Percentiles rank a stretch among this genome's conserved stretches.
Evolutionary conservation across 2,797 vertebrate species (phyloP).

Genomic region (Rousettus madagascariensis): DNA sequence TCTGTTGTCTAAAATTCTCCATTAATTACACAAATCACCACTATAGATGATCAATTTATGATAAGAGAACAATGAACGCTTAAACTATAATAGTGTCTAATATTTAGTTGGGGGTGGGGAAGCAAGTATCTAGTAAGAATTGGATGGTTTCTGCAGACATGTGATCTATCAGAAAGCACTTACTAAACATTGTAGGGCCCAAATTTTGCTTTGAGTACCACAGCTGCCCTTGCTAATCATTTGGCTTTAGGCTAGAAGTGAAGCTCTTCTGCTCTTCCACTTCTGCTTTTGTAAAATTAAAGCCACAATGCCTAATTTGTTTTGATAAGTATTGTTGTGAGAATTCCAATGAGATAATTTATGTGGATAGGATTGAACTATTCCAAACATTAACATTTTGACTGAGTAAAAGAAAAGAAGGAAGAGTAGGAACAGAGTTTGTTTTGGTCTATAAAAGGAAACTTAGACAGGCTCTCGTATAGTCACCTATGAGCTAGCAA

Average conservation of each 20-base stretch:
- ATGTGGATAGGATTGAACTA: not conserved
- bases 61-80: not conserved
- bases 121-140: not conserved
- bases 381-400: not conserved
- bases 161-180: not conserved
- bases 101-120: not conserved
- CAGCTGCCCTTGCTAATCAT: not conserved
- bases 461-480: not conserved
- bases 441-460: not conserved
- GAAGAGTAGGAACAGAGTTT: not conserved
- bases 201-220: not conserved
- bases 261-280: not conserved
- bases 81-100: not conserved
- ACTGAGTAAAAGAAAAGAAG: not conserved
- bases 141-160: not conserved
- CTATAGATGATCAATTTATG: not conserved
- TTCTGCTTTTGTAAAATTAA: not conserved
- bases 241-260: not conserved
- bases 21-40: not conserved
- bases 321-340: not conserved
- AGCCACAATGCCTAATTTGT: not conserved
- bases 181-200: not conserved
- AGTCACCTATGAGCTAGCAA: not conserved
- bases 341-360: not conserved
- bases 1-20: not conserved